These are phyloP conservation scores for Megalurothrips usitatus DNA, from an alignment of 2,888 invertebrate genomes.

Conservation along the genomic window DNA sequence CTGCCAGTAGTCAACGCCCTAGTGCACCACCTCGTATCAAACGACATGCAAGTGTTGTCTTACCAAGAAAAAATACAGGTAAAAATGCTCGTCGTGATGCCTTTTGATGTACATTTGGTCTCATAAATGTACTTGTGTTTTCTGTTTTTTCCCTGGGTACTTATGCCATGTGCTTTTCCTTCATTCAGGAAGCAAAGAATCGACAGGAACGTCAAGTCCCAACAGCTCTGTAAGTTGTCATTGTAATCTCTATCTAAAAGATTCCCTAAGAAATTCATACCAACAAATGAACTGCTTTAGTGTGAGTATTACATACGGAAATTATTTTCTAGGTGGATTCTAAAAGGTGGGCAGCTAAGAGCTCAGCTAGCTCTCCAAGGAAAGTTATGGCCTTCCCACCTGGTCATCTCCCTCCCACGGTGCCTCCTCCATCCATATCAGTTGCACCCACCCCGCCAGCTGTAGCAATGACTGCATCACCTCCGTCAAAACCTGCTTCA, in stretches of 20 bases:
- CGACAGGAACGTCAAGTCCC: background rate
- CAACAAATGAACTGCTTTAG: background rate
- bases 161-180: background rate
- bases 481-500: background rate
- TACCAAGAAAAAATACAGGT: slow-evolving; percentile 28
- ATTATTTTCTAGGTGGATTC: background rate
- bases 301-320: background rate
- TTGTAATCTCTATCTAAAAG: background rate
- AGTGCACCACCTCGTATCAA: slow-evolving; percentile 37
- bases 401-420: background rate
- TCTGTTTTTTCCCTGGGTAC: background rate
- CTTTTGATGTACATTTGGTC: too few species aligned
- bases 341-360: background rate
- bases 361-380: background rate
- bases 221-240: background rate
- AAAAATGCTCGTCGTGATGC: too few species aligned
- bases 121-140: background rate
- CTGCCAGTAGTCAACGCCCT: slow-evolving; percentile 21
- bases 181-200: background rate
- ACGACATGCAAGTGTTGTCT: slow-evolving; percentile 39
- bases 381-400: background rate
- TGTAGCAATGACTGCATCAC: background rate
- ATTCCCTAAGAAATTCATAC: too few species aligned
- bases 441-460: background rate
- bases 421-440: background rate